phyloP scores from a whole-genome alignment of 37 sponge, comb jelly and placozoan species.

The Oopsacas minuta region DNA sequence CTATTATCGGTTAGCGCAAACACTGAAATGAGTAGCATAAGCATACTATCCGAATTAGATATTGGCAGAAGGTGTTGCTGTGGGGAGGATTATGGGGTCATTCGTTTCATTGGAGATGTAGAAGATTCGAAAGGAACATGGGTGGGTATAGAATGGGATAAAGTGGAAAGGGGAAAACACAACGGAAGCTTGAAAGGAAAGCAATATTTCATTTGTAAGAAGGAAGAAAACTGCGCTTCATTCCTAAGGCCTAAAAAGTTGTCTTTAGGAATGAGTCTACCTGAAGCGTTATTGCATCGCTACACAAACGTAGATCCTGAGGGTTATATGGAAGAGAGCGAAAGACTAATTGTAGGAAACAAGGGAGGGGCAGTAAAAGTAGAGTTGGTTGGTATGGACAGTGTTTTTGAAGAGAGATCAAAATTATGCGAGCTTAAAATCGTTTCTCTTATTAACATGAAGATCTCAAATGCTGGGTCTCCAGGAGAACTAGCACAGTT shows the following conservation, averaged over 20 bases:
- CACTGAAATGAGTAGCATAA: too few relatives aligned
- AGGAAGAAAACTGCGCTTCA: conserved; percentile 42
- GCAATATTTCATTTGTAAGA: conserved; percentile 73
- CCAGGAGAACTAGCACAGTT: conserved; percentile 19
- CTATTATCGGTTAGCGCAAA: too few relatives aligned
- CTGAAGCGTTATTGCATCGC: conserved; percentile 31
- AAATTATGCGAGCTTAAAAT: conserved; percentile 32
- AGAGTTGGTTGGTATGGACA: conserved; percentile 54
- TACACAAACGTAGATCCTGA: not conserved
- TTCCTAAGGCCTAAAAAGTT: conserved; percentile 65
- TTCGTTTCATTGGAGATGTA: not conserved
- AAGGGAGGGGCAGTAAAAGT: conserved; percentile 26
- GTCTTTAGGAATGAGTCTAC: conserved; percentile 38
- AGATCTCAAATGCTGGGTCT: conserved; percentile 38
- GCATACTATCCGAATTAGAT: not conserved
- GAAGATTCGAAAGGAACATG: conserved; percentile 42
- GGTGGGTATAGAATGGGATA: conserved; percentile 95
- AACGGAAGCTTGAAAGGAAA: conserved; percentile 65
- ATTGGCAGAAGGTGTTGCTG: not conserved
- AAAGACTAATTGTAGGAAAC: conserved; percentile 18
- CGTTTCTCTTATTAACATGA: conserved; percentile 39
- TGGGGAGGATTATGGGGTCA: not conserved
- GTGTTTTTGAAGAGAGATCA: conserved; percentile 41
- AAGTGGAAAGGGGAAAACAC: conserved; percentile 72
- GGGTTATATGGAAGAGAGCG: conserved; percentile 19